These are phyloP conservation scores for Enteromius trimaculatus DNA, from an alignment of 2,797 vertebrate species.

Conservation along the genomic window DNA sequence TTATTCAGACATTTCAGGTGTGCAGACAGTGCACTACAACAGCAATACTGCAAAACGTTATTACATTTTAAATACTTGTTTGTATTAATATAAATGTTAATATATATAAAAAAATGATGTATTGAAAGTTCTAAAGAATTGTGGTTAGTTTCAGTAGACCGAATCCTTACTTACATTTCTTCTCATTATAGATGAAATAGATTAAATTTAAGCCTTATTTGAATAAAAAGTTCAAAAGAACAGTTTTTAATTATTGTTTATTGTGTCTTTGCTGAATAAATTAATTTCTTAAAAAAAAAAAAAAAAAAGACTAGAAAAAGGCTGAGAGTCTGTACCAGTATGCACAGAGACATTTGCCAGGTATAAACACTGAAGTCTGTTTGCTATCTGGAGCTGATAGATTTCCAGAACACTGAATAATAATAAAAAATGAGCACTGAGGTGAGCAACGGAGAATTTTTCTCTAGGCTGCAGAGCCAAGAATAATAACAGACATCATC, in stretches of 20 bases:
- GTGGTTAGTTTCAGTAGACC: no score
- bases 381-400: constrained; percentile 39
- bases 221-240: background rate
- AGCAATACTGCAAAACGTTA: background rate
- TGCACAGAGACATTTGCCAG: constrained; percentile 15
- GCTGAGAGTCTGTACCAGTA: background rate
- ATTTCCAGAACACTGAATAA: constrained; percentile 29
- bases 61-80: background rate
- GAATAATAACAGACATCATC: constrained; percentile 32
- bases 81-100: background rate
- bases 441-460: constrained; percentile 5
- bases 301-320: background rate
- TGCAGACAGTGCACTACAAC: background rate
- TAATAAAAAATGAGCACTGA: constrained; percentile 7
- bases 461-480: constrained; percentile 10
- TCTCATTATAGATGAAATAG: no score
- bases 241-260: background rate
- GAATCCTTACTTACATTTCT: no score
- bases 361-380: constrained; percentile 36
- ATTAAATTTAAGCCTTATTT: background rate
- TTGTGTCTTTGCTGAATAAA: background rate
- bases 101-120: background rate
- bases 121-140: background rate
- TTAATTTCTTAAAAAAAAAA: background rate
- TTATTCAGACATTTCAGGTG: background rate